Conservation (phyloP, 2,113 vertebrate genomes). For the Apteryx mantelli region DNA sequence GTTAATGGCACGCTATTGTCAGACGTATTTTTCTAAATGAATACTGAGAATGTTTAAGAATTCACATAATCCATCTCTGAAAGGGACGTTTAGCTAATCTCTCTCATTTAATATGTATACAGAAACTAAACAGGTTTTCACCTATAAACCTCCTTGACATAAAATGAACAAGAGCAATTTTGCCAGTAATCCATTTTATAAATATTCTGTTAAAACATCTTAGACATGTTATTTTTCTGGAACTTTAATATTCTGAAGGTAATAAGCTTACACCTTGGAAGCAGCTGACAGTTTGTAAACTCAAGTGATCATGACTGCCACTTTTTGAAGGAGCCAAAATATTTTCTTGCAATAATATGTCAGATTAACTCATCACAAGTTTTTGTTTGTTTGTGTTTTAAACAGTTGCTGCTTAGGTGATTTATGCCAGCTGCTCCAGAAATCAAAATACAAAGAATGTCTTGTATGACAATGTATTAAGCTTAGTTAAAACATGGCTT, state of each 20-base stretch:
- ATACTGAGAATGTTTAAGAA: background rate
- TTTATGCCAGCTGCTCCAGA: background rate
- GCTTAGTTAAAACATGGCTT: background rate
- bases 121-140: slow-evolving; percentile 21
- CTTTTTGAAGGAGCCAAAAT: background rate
- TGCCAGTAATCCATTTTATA: background rate
- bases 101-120: background rate
- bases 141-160: background rate
- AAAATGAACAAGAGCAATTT: background rate
- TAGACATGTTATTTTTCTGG: background rate
- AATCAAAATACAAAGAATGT: background rate
- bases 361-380: background rate
- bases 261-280: background rate
- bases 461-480: background rate
- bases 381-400: background rate
- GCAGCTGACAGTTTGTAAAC: background rate
- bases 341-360: background rate
- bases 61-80: background rate
- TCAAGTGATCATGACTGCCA: background rate
- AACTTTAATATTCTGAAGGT: background rate
- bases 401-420: background rate
- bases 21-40: background rate
- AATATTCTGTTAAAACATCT: background rate
- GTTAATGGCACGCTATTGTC: background rate
- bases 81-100: background rate